A percentile compares a stretch with the other conserved stretches of the same genome.
Evolutionary conservation across 2,888 invertebrate genomes (phyloP).

Genomic region (Athrips mouffetella): DNA sequence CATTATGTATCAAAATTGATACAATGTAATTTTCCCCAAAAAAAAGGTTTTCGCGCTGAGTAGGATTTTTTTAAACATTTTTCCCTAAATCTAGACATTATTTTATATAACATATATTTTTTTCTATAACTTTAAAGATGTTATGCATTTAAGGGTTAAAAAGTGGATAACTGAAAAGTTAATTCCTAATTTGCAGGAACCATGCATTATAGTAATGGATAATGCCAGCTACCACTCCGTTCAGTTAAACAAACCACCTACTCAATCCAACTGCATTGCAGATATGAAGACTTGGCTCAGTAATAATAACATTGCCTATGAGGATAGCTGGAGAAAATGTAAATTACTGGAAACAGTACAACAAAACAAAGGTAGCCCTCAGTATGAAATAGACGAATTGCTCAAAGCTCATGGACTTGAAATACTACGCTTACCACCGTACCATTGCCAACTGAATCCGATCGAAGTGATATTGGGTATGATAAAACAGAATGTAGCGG

Average conservation of each 20-base stretch:
- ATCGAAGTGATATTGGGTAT: slow-evolving; percentile 12
- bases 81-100: too few species aligned
- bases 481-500: slow-evolving; percentile 14
- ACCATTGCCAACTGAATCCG: slow-evolving; percentile 8
- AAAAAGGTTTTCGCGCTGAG: too few species aligned
- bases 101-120: too few species aligned
- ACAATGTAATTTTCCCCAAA: too few species aligned
- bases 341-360: slow-evolving; percentile 18
- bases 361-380: slow-evolving; percentile 21
- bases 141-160: too few species aligned
- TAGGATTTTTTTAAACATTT: too few species aligned
- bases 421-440: slow-evolving; percentile 22
- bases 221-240: slow-evolving; percentile 25
- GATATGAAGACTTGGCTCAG: slow-evolving; percentile 26
- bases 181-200: slow-evolving; percentile 28
- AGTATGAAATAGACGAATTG: slow-evolving; percentile 23
- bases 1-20: too few species aligned
- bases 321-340: slow-evolving; percentile 24
- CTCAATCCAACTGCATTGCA: slow-evolving; percentile 7
- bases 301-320: slow-evolving; percentile 22
- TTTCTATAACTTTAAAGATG: too few species aligned
- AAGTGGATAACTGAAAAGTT: slow-evolving; percentile 29
- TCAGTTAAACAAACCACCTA: slow-evolving; percentile 18
- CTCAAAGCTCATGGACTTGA: slow-evolving; percentile 23
- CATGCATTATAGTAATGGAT: slow-evolving; percentile 23